Evolutionary conservation across 2,113 vertebrate species (phyloP), one percentile per base, ranked within the genome.

Genomic region (Oxyruncus cristatus): DNA sequence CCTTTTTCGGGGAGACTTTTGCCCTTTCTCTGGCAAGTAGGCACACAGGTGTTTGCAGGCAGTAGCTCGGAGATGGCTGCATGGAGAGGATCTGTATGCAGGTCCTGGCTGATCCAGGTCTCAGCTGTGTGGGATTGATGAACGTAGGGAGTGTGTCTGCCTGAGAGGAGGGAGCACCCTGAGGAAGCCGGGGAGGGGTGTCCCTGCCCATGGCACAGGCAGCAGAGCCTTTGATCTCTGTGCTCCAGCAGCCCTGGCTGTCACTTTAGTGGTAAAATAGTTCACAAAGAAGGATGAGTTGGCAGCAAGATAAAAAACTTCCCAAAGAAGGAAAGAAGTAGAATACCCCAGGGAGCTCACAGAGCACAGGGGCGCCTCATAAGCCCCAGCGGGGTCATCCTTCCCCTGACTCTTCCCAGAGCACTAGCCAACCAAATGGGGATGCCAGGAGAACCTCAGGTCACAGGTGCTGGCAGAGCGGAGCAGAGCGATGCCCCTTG

Each of bases 111-210:
- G 66, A 46, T 11, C 7, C 2, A 8, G 42, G 33, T 35, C 61
- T 42, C 0, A 2, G 11, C 62, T 55, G n/a, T 3, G 1, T 35
- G 9, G 55, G 35, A 16, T 2, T 27, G 23, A 30, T 58, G 47
- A 28, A 8, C 0, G 0, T 14, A 9, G 44, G 41, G 61, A 88
- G 19, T 2, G 4, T 21, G 50, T 56, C 67, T 26, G 41, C 35
- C 47, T 58, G 50, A 35, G 46, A 73, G 2, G 6, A 55, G 82
- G 3, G 46, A 67, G 37, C 63, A 59, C 9, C 33, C 5, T 1
- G 2, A 68, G 53, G 68, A 58, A 66, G 70, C 21, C 3, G 3
- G 22, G 3, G 47, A 21, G 18, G 27, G 6, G 1, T 44, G 62
- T 86, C 47, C 37, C 39, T 56, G 53, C 62, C 55, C 37, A 0